Percentiles rank a stretch among this genome's conserved stretches.
Conservation (phyloP, 2,797 vertebrate genomes). For the Ctenosaura bakeri region DNA sequence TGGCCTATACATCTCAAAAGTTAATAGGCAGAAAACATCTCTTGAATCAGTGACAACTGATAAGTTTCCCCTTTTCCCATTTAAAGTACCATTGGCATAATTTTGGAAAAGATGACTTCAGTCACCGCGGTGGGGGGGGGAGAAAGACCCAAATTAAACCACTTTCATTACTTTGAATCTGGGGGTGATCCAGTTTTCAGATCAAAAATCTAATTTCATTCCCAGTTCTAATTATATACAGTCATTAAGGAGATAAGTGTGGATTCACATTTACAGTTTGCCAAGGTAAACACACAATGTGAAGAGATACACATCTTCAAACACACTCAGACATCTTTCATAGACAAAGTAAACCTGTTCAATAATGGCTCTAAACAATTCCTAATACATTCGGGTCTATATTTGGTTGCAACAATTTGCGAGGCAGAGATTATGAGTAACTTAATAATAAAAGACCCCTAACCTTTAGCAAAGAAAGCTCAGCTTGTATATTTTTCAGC, state of each 20-base stretch:
- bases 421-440: constrained; percentile 70
- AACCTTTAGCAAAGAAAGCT: constrained; percentile 88
- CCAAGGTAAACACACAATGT: neutral
- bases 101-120: no score
- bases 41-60: neutral
- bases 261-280: neutral
- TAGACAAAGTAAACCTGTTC: neutral
- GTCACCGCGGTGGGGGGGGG: neutral
- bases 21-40: neutral
- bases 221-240: neutral
- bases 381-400: constrained; percentile 36
- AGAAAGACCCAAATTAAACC: neutral
- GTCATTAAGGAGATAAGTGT: neutral
- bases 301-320: no score
- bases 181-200: neutral
- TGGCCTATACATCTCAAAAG: neutral
- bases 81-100: neutral
- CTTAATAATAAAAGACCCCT: constrained; percentile 76
- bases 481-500: constrained; percentile 82
- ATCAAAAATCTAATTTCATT: neutral
- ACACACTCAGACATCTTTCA: neutral
- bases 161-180: neutral
- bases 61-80: neutral
- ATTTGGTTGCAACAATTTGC: constrained; percentile 64
- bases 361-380: constrained; percentile 58